phyloP scores from a whole-genome alignment of 2,797 vertebrate genomes.

The Scyliorhinus canicula region DNA sequence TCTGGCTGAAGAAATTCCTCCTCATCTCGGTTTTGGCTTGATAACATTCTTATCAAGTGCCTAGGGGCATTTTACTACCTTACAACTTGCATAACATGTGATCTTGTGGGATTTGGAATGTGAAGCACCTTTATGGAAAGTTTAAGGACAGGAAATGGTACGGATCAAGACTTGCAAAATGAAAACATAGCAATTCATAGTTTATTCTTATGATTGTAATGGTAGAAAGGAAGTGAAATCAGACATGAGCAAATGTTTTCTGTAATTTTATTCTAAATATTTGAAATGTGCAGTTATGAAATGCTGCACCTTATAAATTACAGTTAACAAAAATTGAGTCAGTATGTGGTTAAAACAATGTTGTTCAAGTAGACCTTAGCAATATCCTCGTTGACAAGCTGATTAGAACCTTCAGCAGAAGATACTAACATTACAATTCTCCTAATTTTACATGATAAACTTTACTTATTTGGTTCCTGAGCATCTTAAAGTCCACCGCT shows the following conservation, averaged over 20 bases:
- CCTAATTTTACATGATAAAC: not conserved
- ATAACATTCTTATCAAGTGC: too few species aligned
- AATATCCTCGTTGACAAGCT: not conserved
- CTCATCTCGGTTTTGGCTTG: too few species aligned
- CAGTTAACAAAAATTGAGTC: not conserved
- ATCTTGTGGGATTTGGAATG: not conserved
- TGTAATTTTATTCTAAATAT: not conserved
- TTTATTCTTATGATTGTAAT: not conserved
- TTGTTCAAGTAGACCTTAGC: not conserved
- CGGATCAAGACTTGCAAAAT: not conserved
- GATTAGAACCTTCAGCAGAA: not conserved
- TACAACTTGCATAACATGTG: not conserved
- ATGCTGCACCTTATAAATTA: not conserved
- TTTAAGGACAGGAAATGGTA: not conserved
- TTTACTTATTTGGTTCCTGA: not conserved
- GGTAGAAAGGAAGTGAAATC: not conserved
- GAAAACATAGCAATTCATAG: not conserved
- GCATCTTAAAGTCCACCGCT: not conserved
- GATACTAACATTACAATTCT: not conserved
- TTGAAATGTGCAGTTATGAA: not conserved
- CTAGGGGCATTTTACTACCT: too few species aligned
- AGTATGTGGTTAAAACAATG: not conserved
- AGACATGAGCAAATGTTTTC: not conserved
- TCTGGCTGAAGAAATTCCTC: too few species aligned
- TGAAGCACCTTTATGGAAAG: not conserved